Evolutionary conservation across 2,888 invertebrate species (phyloP).

Genomic region (Leuctra nigra): DNA sequence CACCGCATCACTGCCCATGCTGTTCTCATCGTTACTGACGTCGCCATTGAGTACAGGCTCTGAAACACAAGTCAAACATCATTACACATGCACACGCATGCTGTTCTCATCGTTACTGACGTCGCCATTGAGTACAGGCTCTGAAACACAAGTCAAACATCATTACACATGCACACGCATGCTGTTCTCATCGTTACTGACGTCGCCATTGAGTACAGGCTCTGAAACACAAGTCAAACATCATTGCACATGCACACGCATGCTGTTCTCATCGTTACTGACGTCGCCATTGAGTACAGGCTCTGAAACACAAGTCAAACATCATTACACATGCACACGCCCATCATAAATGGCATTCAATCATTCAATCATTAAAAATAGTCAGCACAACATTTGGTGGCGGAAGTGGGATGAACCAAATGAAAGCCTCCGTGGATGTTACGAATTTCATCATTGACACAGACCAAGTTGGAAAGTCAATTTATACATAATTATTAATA

Average conservation of each 20-base stretch:
- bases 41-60: constrained; percentile 36
- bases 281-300: constrained; percentile 39
- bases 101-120: constrained; percentile 57
- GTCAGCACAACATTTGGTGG: too few relatives aligned
- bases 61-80: constrained; percentile 9
- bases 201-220: constrained; percentile 37
- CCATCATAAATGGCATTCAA: too few relatives aligned
- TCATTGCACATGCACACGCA: too few relatives aligned
- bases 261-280: constrained; percentile 55
- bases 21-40: constrained; percentile 55
- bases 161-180: too few relatives aligned
- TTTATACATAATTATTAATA: too few relatives aligned
- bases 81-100: too few relatives aligned
- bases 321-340: too few relatives aligned
- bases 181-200: constrained; percentile 56
- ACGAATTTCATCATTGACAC: too few relatives aligned
- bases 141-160: constrained; percentile 14
- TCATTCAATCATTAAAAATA: too few relatives aligned
- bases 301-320: constrained; percentile 17
- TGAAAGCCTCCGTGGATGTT: too few relatives aligned
- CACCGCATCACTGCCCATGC: constrained; percentile 50
- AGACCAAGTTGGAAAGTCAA: too few relatives aligned
- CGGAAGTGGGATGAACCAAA: too few relatives aligned
- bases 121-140: constrained; percentile 36
- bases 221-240: constrained; percentile 17